phyloP scores from a whole-genome alignment of 2,888 invertebrate species.

The Amiota mariae region DNA sequence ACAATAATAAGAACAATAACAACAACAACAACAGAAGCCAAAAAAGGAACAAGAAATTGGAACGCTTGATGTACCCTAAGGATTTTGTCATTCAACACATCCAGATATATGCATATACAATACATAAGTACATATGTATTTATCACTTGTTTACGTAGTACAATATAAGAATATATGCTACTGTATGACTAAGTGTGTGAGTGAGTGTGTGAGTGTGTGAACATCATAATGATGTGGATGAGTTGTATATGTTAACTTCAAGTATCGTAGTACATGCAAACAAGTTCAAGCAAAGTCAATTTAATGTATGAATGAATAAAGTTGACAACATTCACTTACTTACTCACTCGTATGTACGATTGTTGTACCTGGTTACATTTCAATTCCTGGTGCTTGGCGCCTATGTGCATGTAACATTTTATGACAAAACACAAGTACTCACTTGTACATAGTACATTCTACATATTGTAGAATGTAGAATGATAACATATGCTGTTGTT shows the following conservation, averaged over 20 bases:
- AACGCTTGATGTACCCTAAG: conserved; percentile 6
- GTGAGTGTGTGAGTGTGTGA: too few species aligned
- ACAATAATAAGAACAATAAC: not conserved
- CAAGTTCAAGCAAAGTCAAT: conserved; percentile 12
- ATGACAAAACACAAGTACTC: not conserved
- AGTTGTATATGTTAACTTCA: too few species aligned
- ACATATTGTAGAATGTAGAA: not conserved
- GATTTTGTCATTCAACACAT: conserved; percentile 13
- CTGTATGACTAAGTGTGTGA: too few species aligned
- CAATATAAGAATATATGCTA: too few species aligned
- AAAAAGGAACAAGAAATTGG: conserved; percentile 14
- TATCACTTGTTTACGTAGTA: too few species aligned
- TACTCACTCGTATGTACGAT: too few species aligned
- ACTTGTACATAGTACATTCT: too few species aligned
- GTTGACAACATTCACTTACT: not conserved
- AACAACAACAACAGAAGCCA: too few species aligned
- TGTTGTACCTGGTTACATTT: too few species aligned
- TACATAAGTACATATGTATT: not conserved
- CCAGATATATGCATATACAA: not conserved
- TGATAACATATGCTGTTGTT: not conserved
- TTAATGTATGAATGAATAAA: conserved; percentile 22
- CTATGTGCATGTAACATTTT: conserved; percentile 24
- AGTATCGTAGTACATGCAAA: not conserved
- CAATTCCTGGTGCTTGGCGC: conserved; percentile 3
- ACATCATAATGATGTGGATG: too few species aligned